Base-by-base conservation (phyloP, 1,140 invertebrate genomes). In the Drosophila eugracilis region DNA sequence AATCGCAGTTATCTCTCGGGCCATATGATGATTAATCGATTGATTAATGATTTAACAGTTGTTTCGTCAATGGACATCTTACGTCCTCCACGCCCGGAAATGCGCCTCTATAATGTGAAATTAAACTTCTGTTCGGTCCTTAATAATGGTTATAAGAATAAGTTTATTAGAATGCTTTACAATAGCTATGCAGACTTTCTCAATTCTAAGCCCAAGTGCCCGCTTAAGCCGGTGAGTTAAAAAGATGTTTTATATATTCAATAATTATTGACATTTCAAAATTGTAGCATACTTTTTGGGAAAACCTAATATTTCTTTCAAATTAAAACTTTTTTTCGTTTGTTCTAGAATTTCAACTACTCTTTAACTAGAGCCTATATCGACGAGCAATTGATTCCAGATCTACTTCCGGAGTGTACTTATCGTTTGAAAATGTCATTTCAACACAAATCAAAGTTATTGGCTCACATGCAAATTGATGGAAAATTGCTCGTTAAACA, bases 1-100 rank as follows among this genome's bases (percentile, higher is more conserved):
- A 86, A 85, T 52, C 66, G 80, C 1, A 85, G 80, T 12, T 85
- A 80, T 26, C 19, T 85, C 0, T 86, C 81, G 0, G 80, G 80
- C 0, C 62, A 85, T 14, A 53, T 85, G 17, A 3, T 60, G 2
- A 17, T 86, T 2, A 65, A 14, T 39, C 39, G 55, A 10, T 5
- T 59, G 1, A 0, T 86, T 0, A 63, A 63, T 26, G 66, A 85
- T 1, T 21, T 85, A 4, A 42, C 15, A 15, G 7, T 85, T 10
- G 2, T 37, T 1, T 45, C 60, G 1, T 45, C 72, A 0, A 37
- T 85, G 60, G 73, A 85, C 28, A 69, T 85, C 2, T 28, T 41
- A 12, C 53, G 80, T 1, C 36, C 66, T 0, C 44, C 50, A 1
- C 17, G 48, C 1, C 72, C 60, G 10, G 47, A 57, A 19, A 22